These are phyloP conservation scores for Hypolimnas misippus DNA, from an alignment of 2,888 invertebrate genomes.

Conservation along the genomic window DNA sequence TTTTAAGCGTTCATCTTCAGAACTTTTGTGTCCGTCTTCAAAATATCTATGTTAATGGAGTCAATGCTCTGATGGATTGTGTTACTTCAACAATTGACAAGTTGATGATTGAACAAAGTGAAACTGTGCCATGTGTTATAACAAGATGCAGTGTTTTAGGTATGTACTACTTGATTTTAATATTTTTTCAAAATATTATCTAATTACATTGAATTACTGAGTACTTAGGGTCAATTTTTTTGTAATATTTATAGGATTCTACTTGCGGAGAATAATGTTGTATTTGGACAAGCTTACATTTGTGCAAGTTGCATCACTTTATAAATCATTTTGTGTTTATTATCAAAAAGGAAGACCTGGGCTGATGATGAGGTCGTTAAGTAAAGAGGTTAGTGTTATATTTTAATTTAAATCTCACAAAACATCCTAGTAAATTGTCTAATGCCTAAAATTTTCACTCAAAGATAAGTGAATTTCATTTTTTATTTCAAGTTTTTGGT, in stretches of 20 bases:
- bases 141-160: constrained; percentile 88
- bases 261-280: constrained; percentile 91
- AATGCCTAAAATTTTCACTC: too few species aligned
- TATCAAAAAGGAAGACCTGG: constrained; percentile 84
- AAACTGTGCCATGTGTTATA: constrained; percentile 77
- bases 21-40: constrained; percentile 85
- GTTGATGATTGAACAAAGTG: constrained; percentile 81
- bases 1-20: constrained; percentile 83
- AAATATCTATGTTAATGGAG: constrained; percentile 84
- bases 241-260: constrained; percentile 87
- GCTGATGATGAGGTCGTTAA: constrained; percentile 75
- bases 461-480: too few species aligned
- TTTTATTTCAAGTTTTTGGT: too few species aligned
- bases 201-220: not conserved
- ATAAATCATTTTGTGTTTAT: constrained; percentile 88
- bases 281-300: constrained; percentile 93
- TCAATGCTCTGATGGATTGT: constrained; percentile 87
- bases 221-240: not conserved
- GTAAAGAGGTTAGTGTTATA: constrained; percentile 70
- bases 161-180: constrained; percentile 66
- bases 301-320: constrained; percentile 90
- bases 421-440: too few species aligned
- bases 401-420: not conserved
- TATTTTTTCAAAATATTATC: constrained; percentile 49
- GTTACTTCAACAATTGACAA: constrained; percentile 85